Conservation (phyloP, 2,888 invertebrate species). For the Cremastobaeus sp. region DNA sequence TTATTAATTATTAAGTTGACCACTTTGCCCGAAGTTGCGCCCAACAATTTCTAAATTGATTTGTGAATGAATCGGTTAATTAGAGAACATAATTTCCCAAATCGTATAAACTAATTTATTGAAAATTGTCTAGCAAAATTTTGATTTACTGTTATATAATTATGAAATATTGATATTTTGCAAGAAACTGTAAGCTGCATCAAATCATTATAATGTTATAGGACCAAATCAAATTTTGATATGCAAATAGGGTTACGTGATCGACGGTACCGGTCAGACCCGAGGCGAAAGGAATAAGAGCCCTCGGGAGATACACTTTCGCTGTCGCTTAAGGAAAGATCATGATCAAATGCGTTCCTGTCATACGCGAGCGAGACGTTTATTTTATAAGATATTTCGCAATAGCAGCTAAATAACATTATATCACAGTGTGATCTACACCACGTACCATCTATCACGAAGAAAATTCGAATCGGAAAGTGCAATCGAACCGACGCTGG, state of each 20-base stretch:
- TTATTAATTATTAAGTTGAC: too few species aligned
- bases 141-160: slow-evolving; percentile 39
- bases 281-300: slow-evolving; percentile 49
- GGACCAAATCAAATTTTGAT: slow-evolving; percentile 53
- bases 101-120: too few species aligned
- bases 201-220: slow-evolving; percentile 34
- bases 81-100: too few species aligned
- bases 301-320: slow-evolving; percentile 59
- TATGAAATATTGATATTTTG: slow-evolving; percentile 37
- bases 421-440: slow-evolving; percentile 51
- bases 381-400: slow-evolving; percentile 60
- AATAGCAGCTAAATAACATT: slow-evolving; percentile 58
- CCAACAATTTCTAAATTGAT: too few species aligned
- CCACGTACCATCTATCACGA: slow-evolving; percentile 31
- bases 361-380: slow-evolving; percentile 60
- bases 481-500: slow-evolving; percentile 40
- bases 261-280: slow-evolving; percentile 18
- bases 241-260: slow-evolving; percentile 52
- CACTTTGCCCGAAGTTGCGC: too few species aligned
- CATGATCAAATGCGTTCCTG: slow-evolving; percentile 59
- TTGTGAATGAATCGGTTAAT: too few species aligned
- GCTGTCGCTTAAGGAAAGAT: slow-evolving; percentile 60
- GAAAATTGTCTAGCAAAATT: too few species aligned
- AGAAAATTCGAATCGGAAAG: slow-evolving; percentile 55
- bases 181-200: slow-evolving; percentile 21